A percentile compares a stretch with the other conserved stretches of the same genome.
Conservation (phyloP, 2,888 invertebrate species). For the Apodemia zela region DNA sequence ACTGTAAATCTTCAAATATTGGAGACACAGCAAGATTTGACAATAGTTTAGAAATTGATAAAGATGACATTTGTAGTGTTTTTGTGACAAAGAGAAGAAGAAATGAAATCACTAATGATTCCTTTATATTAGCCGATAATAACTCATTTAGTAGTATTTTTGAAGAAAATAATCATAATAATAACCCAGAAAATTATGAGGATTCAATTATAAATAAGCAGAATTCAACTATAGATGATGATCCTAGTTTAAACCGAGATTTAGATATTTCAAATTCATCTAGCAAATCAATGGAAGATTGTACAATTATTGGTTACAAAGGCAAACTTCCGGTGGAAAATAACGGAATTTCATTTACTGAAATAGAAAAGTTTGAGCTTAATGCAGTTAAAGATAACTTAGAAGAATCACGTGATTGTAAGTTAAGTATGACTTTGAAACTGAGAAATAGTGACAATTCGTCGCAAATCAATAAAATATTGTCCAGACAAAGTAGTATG, state of each 20-base stretch:
- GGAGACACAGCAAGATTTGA: conserved; percentile 22
- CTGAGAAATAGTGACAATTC: conserved; percentile 25
- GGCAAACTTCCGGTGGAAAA: conserved; percentile 2
- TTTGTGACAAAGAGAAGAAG: conserved; percentile 67
- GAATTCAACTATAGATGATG: background rate
- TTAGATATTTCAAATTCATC: background rate
- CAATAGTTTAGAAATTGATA: conserved; percentile 18
- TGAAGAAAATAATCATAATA: conserved; percentile 48
- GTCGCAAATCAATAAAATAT: conserved; percentile 23
- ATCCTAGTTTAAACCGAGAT: background rate
- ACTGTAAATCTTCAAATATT: conserved; percentile 30
- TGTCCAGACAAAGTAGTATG: conserved; percentile 39
- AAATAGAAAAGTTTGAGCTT: background rate
- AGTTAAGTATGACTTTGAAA: background rate
- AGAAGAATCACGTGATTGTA: background rate
- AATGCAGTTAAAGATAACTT: background rate
- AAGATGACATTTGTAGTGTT: conserved; percentile 28
- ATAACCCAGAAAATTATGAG: conserved; percentile 27
- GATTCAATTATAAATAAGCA: conserved; percentile 5
- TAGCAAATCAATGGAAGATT: background rate
- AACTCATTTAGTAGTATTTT: conserved; percentile 43
- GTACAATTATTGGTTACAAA: conserved; percentile 22
- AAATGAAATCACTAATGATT: conserved; percentile 49
- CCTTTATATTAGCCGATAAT: conserved; percentile 48
- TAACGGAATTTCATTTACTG: conserved; percentile 16